phyloP scores from a whole-genome alignment of 2,888 invertebrate species.

The Artemia sp. region DNA sequence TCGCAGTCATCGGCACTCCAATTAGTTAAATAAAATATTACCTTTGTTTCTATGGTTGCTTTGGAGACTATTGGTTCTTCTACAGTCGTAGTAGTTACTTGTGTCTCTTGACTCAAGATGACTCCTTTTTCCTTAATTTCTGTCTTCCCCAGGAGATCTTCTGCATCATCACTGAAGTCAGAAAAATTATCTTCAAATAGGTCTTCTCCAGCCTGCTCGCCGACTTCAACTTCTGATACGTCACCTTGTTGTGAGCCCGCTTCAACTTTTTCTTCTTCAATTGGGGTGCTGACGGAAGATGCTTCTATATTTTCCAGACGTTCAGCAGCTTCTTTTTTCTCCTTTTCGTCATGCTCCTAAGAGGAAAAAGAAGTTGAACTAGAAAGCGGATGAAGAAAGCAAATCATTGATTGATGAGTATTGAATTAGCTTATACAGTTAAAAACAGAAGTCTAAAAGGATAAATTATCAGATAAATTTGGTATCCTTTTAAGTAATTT shows the following conservation, averaged over 20 bases:
- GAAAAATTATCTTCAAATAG: slow-evolving; percentile 1
- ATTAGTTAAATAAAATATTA: no score
- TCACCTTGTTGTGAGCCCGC: slow-evolving; percentile 6
- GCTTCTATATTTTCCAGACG: background rate
- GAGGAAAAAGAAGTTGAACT: background rate
- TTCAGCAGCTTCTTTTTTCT: background rate
- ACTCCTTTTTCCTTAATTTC: background rate
- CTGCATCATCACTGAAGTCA: slow-evolving; percentile 14
- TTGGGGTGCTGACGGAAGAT: background rate
- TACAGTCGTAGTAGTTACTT: background rate
- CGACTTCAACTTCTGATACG: background rate
- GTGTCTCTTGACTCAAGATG: background rate
- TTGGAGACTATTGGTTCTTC: background rate
- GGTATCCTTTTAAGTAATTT: no score
- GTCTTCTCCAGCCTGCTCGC: slow-evolving; percentile 3
- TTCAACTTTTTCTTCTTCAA: slow-evolving; percentile 1
- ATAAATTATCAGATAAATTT: no score
- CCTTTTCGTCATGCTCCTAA: slow-evolving; percentile 11
- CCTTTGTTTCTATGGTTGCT: no score
- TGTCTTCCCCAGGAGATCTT: background rate
- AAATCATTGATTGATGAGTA: no score
- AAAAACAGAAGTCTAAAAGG: no score
- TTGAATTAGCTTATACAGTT: no score
- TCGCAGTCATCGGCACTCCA: no score
- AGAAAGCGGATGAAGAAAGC: no score